These are phyloP conservation scores for Ficedula albicollis DNA, from an alignment of 2,797 vertebrate genomes.

Conservation along the genomic window DNA sequence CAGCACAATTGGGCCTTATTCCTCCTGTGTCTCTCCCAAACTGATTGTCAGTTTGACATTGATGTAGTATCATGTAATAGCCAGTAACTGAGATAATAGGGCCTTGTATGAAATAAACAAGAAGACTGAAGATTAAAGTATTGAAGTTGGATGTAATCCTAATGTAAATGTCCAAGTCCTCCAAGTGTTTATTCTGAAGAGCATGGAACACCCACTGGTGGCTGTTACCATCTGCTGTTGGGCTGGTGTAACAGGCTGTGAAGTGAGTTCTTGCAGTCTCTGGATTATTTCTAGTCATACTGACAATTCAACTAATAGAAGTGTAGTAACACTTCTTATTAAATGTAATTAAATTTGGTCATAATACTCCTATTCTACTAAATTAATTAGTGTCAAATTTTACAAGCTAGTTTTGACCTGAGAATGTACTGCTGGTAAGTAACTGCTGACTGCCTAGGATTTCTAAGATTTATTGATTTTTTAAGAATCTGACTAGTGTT, in stretches of 20 bases:
- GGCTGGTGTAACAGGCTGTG: not conserved
- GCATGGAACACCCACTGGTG: not conserved
- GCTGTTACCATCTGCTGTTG: not conserved
- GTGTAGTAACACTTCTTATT: not conserved
- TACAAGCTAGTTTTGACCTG: not conserved
- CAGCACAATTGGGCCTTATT: constrained; percentile 12
- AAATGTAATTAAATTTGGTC: not conserved
- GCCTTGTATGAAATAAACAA: not conserved
- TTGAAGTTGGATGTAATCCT: not conserved
- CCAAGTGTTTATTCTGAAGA: not conserved
- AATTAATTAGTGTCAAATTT: not conserved
- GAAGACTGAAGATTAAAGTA: not conserved
- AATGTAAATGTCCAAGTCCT: not conserved
- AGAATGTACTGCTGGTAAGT: not conserved
- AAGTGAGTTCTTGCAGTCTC: not conserved
- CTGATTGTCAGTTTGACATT: not conserved
- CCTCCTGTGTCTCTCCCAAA: not conserved
- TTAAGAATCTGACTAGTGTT: not conserved
- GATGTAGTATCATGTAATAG: not conserved
- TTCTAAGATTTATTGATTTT: not conserved
- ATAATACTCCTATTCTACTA: not conserved
- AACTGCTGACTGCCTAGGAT: not conserved
- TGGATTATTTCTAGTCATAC: not conserved
- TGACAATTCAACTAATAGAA: not conserved
- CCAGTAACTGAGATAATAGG: not conserved